Percentiles rank a stretch among this genome's conserved stretches.
phyloP scores from a whole-genome alignment of 2,888 invertebrate species.

The Therioaphis trifolii region DNA sequence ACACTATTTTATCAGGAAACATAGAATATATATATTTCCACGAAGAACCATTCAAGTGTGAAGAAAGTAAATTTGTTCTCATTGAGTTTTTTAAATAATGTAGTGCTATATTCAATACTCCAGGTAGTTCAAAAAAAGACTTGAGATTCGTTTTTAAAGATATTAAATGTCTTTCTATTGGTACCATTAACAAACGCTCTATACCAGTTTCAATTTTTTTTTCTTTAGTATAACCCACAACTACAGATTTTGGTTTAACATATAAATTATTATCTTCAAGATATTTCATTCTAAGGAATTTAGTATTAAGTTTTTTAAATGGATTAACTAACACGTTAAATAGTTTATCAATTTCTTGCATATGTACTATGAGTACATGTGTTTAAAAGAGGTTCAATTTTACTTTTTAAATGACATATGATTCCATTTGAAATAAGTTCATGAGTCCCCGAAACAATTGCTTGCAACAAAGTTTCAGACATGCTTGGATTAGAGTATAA shows the following conservation, averaged over 20 bases:
- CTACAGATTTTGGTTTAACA: conserved; percentile 21
- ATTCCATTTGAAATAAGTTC: conserved; percentile 20
- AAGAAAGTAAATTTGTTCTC: neutral
- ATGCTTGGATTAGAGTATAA: neutral
- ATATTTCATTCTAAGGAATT: conserved; percentile 11
- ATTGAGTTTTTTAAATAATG: neutral
- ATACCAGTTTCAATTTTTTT: conserved; percentile 2
- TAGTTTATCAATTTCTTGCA: conserved; percentile 5
- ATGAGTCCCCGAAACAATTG: conserved; percentile 9
- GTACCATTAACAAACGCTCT: conserved; percentile 29
- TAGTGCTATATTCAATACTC: neutral
- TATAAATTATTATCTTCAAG: conserved; percentile 9
- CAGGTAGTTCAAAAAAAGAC: neutral
- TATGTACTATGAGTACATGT: neutral
- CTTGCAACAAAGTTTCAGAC: neutral
- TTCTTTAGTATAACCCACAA: conserved; percentile 11
- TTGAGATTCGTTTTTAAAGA: conserved; percentile 14
- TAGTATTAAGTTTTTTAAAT: neutral
- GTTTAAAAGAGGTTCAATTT: neutral
- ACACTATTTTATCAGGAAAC: too few relatives aligned
- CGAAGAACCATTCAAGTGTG: neutral
- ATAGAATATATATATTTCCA: too few relatives aligned
- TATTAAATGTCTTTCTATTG: conserved; percentile 1
- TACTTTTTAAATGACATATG: conserved; percentile 21
- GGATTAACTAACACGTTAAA: conserved; percentile 12